Percentiles rank a stretch among this genome's conserved stretches.
phyloP scores from a whole-genome alignment of 1,140 invertebrate genomes.

The Trinorchestia longiramus region DNA sequence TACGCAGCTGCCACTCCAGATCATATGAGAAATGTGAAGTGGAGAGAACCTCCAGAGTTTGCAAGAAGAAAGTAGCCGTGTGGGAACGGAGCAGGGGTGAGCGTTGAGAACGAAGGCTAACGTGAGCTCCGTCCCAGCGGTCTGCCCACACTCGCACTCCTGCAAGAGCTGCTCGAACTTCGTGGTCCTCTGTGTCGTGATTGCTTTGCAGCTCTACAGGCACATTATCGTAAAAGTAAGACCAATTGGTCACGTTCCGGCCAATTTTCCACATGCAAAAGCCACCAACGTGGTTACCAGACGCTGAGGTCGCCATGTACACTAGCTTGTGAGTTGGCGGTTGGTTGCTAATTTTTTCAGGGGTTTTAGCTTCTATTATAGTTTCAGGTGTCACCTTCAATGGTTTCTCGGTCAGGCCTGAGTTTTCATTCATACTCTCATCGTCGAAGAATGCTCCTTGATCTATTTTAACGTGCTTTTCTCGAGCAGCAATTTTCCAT shows the following conservation, averaged over 20 bases:
- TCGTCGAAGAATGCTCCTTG: constrained; percentile 58
- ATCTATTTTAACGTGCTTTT: constrained; percentile 43
- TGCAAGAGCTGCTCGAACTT: constrained; percentile 32
- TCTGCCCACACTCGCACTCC: constrained; percentile 48
- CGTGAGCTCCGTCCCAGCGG: constrained; percentile 46
- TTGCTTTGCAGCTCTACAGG: constrained; percentile 45
- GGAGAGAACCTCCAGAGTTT: background rate
- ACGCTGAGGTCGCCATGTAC: constrained; percentile 34
- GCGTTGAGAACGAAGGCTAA: constrained; percentile 36
- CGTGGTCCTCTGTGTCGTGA: constrained; percentile 55
- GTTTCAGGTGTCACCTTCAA: background rate
- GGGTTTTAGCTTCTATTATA: background rate
- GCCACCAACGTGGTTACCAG: constrained; percentile 36
- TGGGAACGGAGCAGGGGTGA: background rate
- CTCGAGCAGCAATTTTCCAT: constrained; percentile 35
- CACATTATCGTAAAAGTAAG: constrained; percentile 50
- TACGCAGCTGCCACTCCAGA: constrained; percentile 32
- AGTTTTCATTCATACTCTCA: background rate
- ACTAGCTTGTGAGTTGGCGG: constrained; percentile 38
- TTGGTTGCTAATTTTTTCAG: background rate
- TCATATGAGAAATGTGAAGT: constrained; percentile 13
- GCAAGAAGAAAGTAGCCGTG: constrained; percentile 3
- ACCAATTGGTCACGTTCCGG: constrained; percentile 37
- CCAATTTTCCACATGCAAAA: constrained; percentile 56
- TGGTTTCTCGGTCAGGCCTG: background rate